Base-by-base conservation (phyloP, 2,113 vertebrate genomes). In the Heterocephalus glaber region DNA sequence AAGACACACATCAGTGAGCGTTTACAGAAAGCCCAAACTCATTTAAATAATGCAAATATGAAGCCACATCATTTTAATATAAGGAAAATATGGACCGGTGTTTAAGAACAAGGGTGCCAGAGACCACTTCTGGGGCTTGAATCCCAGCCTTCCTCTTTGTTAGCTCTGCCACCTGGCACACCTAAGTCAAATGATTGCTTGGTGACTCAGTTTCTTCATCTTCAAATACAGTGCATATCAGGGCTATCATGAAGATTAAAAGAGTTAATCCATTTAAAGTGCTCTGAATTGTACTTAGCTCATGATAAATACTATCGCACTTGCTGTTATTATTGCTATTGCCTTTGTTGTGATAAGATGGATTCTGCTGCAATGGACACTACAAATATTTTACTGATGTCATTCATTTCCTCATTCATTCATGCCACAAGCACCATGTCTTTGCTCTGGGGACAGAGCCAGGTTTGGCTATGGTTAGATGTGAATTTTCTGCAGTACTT, bases 41-140 rank as follows among this genome's bases (percentile, higher is more conserved):
- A 1, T 28, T 49, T 63, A 3, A n/a, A 3, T 22, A 30, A 47
- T 4, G 1, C 30, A 35, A 35, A 14, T 3, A 33, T 30, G 54
- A 72, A 2, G 4, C 20, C 30, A 0, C 9, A 30, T 1, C 7
- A 3, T 38, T 22, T 72, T 30, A 93, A 35, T 12, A 19, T 0
- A n/a, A 33, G 12, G 28, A 13, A 30, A 47, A 35, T 1, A 0
- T 9, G 20, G n/a, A 3, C 1, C 2, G 0, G 2, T 20, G 1
- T 20, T 1, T 54, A 30, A 13, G 19, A 79, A 52, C 47, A 7
- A 2, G 14, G 24, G 1, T 22, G 3, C 28, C 10, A 7, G 4
- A 47, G 44, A 2, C 19, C 26, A 20, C 1, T 26, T 3, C 17
- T 41, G 33, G 33, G 41, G 58, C 38, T 47, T 3, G 0, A 12